phyloP scores from a whole-genome alignment of 2,113 vertebrate genomes.

The Oenanthe melanoleuca region DNA sequence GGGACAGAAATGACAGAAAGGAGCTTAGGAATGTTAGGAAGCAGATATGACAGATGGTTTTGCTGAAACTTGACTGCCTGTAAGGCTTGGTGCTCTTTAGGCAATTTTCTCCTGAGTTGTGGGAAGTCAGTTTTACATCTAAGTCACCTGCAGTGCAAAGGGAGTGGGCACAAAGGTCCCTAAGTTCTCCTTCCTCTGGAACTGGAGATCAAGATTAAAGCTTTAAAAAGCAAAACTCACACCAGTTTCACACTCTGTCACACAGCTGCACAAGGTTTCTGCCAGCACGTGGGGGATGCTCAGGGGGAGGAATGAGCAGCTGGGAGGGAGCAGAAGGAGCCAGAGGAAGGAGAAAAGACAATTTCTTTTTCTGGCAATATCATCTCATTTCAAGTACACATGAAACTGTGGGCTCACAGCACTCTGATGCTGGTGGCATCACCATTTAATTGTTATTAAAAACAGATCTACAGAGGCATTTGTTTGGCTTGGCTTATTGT shows the following conservation, averaged over 20 bases:
- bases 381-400: neutral
- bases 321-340: neutral
- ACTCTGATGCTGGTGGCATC: neutral
- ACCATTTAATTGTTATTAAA: neutral
- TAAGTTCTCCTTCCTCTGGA: neutral
- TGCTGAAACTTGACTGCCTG: slow-evolving; percentile 30
- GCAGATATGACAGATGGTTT: neutral
- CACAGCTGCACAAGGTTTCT: neutral
- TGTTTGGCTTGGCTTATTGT: neutral
- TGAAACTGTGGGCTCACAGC: neutral
- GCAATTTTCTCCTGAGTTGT: slow-evolving; percentile 18
- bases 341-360: neutral
- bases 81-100: neutral
- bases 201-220: neutral
- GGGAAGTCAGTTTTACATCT: neutral
- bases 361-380: neutral
- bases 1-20: neutral
- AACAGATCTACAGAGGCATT: neutral
- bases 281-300: neutral
- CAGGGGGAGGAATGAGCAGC: neutral
- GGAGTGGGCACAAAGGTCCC: neutral
- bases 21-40: neutral
- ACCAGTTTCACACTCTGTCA: neutral
- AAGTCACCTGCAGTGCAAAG: neutral
- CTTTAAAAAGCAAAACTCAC: neutral